Conservation (phyloP, 1,140 invertebrate genomes). For the Polypedilum pembai region DNA sequence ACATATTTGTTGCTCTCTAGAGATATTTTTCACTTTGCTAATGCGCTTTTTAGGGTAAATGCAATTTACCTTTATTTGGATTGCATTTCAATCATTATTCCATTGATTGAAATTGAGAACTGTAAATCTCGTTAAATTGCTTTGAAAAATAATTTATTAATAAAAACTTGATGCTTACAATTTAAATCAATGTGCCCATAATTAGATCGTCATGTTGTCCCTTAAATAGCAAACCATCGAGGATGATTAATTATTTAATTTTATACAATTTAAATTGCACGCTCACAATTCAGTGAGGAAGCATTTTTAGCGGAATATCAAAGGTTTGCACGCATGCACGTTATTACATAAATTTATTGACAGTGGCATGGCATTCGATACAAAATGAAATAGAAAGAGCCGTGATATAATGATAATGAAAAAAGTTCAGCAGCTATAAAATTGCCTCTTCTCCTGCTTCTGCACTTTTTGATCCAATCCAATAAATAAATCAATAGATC, state of each 20-base stretch:
- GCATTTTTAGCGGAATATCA: conserved; percentile 1
- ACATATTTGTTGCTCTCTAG: conserved; percentile 6
- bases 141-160: too few species aligned
- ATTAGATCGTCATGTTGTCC: not conserved
- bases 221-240: not conserved
- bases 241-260: not conserved
- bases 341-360: not conserved
- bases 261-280: not conserved
- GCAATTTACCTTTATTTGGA: not conserved
- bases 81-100: not conserved
- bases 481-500: conserved; percentile 10
- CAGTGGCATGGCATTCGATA: conserved; percentile 1
- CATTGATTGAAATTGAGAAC: too few species aligned
- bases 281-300: not conserved
- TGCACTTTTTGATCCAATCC: not conserved
- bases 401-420: conserved; percentile 7
- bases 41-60: not conserved
- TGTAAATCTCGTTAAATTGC: too few species aligned
- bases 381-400: not conserved
- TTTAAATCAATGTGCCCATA: not conserved
- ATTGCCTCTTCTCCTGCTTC: too few species aligned
- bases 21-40: conserved; percentile 13
- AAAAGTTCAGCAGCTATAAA: not conserved
- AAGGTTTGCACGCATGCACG: not conserved
- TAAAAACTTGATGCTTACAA: too few species aligned